phyloP scores from a whole-genome alignment of 2,888 invertebrate species.

The Heteromyza rotundicornis region DNA sequence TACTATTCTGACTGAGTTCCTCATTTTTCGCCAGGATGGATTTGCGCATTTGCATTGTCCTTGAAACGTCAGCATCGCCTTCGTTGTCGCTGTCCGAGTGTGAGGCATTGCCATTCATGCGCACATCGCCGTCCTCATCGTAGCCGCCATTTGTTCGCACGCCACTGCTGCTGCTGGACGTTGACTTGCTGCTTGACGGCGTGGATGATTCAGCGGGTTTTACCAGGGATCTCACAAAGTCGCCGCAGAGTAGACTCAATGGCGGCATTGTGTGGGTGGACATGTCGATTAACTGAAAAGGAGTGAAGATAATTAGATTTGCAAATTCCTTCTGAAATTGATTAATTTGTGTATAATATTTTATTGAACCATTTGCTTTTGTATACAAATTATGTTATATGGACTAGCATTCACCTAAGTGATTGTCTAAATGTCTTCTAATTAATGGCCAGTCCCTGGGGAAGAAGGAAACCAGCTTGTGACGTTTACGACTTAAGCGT shows the following conservation, averaged over 20 bases:
- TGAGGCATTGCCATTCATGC: conserved; percentile 27
- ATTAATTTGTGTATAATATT: too few species aligned
- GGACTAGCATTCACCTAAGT: too few species aligned
- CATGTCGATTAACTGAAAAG: conserved; percentile 57
- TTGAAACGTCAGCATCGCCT: conserved; percentile 29
- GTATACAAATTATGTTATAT: too few species aligned
- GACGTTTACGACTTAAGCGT: too few species aligned
- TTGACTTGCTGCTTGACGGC: too few species aligned
- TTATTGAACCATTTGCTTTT: too few species aligned
- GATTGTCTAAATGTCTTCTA: too few species aligned
- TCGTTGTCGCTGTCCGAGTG: conserved; percentile 31
- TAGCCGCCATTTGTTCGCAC: conserved; percentile 29
- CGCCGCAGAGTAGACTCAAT: conserved; percentile 53
- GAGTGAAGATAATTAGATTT: too few species aligned
- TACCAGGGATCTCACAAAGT: conserved; percentile 54
- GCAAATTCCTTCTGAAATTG: too few species aligned
- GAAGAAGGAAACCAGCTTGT: too few species aligned
- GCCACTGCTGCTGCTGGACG: conserved; percentile 16
- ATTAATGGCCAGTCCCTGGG: too few species aligned
- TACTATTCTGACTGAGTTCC: conserved; percentile 25
- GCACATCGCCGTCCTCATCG: conserved; percentile 35
- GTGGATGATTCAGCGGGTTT: conserved; percentile 37
- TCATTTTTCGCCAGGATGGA: conserved; percentile 36
- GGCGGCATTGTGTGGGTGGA: conserved; percentile 61
- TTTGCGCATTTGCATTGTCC: conserved; percentile 35